Percentiles rank a stretch among this genome's conserved stretches.
phyloP scores from a whole-genome alignment of 2,888 invertebrate species.

The Drosophila multiciliata region DNA sequence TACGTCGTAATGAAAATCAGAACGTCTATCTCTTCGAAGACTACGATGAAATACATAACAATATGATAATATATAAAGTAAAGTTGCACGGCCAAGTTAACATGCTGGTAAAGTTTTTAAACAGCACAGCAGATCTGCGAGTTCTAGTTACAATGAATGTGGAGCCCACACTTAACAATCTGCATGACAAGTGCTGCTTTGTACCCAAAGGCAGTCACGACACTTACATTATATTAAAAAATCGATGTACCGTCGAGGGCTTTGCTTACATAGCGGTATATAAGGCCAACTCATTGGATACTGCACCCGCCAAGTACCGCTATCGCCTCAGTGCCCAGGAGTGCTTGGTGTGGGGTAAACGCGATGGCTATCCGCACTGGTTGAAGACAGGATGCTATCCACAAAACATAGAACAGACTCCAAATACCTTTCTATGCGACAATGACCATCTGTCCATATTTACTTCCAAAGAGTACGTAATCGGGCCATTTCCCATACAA shows the following conservation, averaged over 20 bases:
- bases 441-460: slow-evolving; percentile 23
- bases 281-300: not conserved
- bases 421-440: not conserved
- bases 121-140: slow-evolving; percentile 11
- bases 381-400: slow-evolving; percentile 1
- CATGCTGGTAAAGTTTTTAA: slow-evolving; percentile 28
- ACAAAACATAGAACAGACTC: not conserved
- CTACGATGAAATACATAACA: slow-evolving; percentile 11
- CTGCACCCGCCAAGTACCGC: slow-evolving; percentile 2
- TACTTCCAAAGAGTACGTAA: slow-evolving; percentile 19
- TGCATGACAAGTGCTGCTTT: slow-evolving; percentile 6
- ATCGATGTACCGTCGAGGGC: slow-evolving; percentile 6
- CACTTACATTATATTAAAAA: slow-evolving; percentile 18
- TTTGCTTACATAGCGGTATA: slow-evolving; percentile 35
- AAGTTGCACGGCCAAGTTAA: slow-evolving; percentile 1
- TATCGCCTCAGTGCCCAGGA: slow-evolving; percentile 26
- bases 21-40: not conserved
- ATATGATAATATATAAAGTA: slow-evolving; percentile 29
- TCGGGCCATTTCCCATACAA: slow-evolving; percentile 10
- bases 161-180: slow-evolving; percentile 9
- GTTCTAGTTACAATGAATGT: slow-evolving; percentile 31
- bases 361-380: slow-evolving; percentile 5
- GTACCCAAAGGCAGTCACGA: not conserved
- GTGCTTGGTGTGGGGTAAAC: slow-evolving; percentile 13
- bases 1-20: not conserved